A percentile compares a stretch with the other conserved stretches of the same genome.
Evolutionary conservation across 1,140 invertebrate genomes (phyloP).

Genomic region (Pogonomyrmex barbatus): DNA sequence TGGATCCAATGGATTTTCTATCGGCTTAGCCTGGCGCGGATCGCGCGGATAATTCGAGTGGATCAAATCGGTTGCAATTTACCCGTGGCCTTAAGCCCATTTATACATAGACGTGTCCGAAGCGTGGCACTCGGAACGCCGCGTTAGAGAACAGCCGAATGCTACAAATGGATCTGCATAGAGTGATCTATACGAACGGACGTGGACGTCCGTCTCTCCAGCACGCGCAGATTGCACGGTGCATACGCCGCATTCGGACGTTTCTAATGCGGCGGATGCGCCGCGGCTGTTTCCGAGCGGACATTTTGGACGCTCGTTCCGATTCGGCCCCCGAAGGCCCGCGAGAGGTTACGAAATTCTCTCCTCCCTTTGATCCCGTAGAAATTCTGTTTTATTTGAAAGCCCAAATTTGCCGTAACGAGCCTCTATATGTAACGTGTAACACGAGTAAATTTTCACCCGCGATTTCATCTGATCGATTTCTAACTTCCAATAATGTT

Average conservation of each 20-base stretch:
- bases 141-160: conserved; percentile 47
- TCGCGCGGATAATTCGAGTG: conserved; percentile 45
- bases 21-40: conserved; percentile 2
- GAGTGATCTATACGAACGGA: conserved; percentile 42
- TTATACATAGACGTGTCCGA: conserved; percentile 36
- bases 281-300: not conserved
- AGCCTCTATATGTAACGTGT: not conserved
- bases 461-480: not conserved
- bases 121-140: conserved; percentile 28
- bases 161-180: conserved; percentile 59
- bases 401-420: not conserved
- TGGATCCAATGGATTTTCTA: conserved; percentile 36
- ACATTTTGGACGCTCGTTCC: conserved; percentile 28
- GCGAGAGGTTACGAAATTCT: not conserved
- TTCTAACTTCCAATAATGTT: not conserved
- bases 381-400: not conserved
- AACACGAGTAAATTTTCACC: not conserved
- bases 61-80: conserved; percentile 48
- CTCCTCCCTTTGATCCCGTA: not conserved
- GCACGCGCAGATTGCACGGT: conserved; percentile 30
- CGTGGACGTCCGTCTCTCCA: conserved; percentile 19
- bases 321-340: not conserved
- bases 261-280: conserved; percentile 34
- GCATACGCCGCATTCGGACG: conserved; percentile 46
- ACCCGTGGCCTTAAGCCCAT: conserved; percentile 40